Base-by-base conservation (phyloP, 64 coral and sea anemone genomes). In the Montipora efflorescens region DNA sequence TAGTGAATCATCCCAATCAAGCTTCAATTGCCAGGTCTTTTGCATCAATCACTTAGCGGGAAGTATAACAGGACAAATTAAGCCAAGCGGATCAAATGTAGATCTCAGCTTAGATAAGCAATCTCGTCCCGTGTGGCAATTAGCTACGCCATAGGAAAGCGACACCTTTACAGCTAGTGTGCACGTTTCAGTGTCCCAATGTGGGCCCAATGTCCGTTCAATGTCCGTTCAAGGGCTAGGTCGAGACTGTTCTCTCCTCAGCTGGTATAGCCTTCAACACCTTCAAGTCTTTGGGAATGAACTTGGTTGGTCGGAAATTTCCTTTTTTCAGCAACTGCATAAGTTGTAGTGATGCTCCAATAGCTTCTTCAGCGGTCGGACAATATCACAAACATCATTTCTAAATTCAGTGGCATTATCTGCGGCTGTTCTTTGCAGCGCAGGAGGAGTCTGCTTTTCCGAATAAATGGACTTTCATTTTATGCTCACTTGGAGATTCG, bases 221-320 rank as follows among this genome's bases (percentile, higher is more conserved):
- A 36, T 77, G 75, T 13, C 43, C 75, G 23, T 47, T 77, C 75
- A 44, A 77, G 5, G 13, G 75, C 4, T 43, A 77, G 36, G 48
- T 57, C 16, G 48, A 87, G 47, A 79, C 76, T 18, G 93, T 87
- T 71, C 93, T 90, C 13, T 91, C 75, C 86, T 95, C 93, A 7
- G 88, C 83, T 47, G 87, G 87, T 47, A 94, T 84, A 16, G 67
- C 45, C 7, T 49, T 47, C 25, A 94, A 69, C 8, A 94, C 93
- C 10, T 75, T 67, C n/a, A 78, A 83, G 55, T 58, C 47, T 6
- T 82, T 94, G 50, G 79, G 77, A 18, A 78, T 59, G 53, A 57
- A 57, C 53, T 57, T 57, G 53, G 53, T 57, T 11, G 3, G 53
- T 57, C 53, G 11, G 28, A 36, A 36, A 36, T 36, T 36, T 36